phyloP scores from a whole-genome alignment of 2,797 vertebrate species.

The Diplodus sargus region DNA sequence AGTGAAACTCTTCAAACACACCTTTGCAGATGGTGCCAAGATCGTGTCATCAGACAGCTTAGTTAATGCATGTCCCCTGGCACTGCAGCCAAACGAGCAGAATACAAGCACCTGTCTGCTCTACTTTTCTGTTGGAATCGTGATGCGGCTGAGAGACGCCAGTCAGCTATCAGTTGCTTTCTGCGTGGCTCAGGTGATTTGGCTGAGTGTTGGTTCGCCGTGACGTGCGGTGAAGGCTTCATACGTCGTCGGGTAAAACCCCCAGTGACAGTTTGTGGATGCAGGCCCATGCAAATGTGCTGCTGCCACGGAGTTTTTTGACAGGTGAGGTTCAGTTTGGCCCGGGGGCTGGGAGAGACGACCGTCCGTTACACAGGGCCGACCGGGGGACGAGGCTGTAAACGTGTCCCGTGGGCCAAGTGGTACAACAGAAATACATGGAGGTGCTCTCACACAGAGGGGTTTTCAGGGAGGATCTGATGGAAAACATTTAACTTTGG shows the following conservation, averaged over 20 bases:
- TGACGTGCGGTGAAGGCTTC: conserved; percentile 39
- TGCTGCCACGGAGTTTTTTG: conserved; percentile 45
- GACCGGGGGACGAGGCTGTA: conserved; percentile 23
- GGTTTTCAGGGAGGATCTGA: not conserved
- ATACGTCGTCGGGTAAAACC: conserved; percentile 43
- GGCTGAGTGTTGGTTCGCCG: conserved; percentile 29
- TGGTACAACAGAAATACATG: not conserved
- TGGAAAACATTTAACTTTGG: conserved; percentile 12
- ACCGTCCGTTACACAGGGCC: conserved; percentile 59
- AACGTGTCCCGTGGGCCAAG: conserved; percentile 25
- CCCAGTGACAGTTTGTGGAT: conserved; percentile 74
- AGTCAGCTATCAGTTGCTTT: conserved; percentile 58
- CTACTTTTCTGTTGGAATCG: conserved; percentile 55
- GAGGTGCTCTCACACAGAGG: not conserved
- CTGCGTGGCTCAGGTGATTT: conserved; percentile 53
- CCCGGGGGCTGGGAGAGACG: conserved; percentile 59
- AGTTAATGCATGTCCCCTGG: conserved; percentile 68
- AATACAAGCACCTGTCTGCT: conserved; percentile 72
- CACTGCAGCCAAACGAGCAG: conserved; percentile 60
- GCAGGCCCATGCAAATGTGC: conserved; percentile 82
- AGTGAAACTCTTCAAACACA: conserved; percentile 64
- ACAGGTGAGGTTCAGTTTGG: conserved; percentile 77
- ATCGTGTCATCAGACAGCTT: conserved; percentile 73
- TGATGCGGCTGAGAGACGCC: conserved; percentile 54
- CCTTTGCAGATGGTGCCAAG: conserved; percentile 70